Evolutionary conservation across 2,113 vertebrate genomes (phyloP), one percentile per base, ranked within the genome.

Genomic region (Xiphophorus couchianus): DNA sequence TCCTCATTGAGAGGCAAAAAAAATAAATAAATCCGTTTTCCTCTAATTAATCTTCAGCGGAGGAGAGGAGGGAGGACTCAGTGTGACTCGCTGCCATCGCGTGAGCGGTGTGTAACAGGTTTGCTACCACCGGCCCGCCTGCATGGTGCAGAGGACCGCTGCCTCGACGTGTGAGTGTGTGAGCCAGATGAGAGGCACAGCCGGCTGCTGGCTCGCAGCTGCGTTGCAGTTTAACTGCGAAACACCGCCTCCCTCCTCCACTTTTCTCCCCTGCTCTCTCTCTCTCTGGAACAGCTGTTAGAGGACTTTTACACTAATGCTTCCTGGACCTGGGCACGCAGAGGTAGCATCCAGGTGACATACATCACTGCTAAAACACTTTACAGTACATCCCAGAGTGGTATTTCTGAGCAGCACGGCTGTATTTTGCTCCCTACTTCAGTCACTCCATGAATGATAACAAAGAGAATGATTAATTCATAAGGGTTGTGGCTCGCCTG

Each of bases 191-290:
- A 88, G 81, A 39, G 82, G 17, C 7, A 35, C 54, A 39, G 66
- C 83, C 61, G 70, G 78, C 69, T 78, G 77, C 77, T 69, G 84
- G 48, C 77, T 82, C 73, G 37, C 74, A 77, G 87, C 78, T 28
- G 73, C 35, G 81, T 37, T 80, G 80, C 73, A 73, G 78, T 81
- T 77, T 83, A 72, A 81, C 84, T 88, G 86, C 83, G 75, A 83
- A 80, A 86, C 80, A 82, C 88, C 85, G 73, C 91, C 87, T 86
- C 91, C 81, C 87, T 86, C 87, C 83, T 84, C 82, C 77, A 73
- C 83, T 37, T 63, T 68, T 79, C 81, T 61, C 65, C 70, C 81
- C 64, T 77, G 33, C 77, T 73, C 61, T 74, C 82, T 75, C 84
- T 82, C 76, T 70, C 37, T 12, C 37, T 39, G 65, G 83, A 86